A percentile compares a stretch with the other conserved stretches of the same genome.
These are phyloP conservation scores for Eumerus sabulonum DNA, from an alignment of 2,888 invertebrate genomes.

Conservation along the genomic window DNA sequence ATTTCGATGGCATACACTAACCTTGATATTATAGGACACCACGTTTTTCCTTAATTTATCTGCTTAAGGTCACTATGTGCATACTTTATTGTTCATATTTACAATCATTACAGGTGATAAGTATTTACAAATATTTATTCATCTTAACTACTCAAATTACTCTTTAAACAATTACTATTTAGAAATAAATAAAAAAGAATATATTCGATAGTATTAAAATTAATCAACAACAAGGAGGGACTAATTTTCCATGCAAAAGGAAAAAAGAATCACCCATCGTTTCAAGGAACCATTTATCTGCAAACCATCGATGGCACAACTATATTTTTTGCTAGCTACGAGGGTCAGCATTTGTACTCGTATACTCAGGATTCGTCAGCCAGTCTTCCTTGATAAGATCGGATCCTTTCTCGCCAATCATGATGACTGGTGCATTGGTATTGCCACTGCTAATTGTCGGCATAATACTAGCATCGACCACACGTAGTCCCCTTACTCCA, in stretches of 20 bases:
- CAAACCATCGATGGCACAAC: constrained; percentile 40
- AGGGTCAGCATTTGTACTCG: constrained; percentile 62
- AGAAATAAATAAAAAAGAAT: constrained; percentile 40
- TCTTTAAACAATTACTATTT: too few species aligned
- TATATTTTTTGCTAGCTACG: constrained; percentile 29
- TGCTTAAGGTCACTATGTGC: too few species aligned
- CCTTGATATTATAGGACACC: too few species aligned
- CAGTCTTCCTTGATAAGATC: constrained; percentile 93
- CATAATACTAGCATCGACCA: constrained; percentile 94
- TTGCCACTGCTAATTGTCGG: constrained; percentile 93
- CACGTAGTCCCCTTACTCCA: constrained; percentile 88
- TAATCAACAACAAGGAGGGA: constrained; percentile 54
- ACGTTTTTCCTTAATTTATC: too few species aligned
- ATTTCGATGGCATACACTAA: too few species aligned
- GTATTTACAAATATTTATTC: too few species aligned
- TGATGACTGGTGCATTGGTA: constrained; percentile 94
- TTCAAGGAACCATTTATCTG: constrained; percentile 42
- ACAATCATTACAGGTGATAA: too few species aligned
- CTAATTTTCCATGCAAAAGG: constrained; percentile 44
- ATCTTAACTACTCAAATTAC: too few species aligned
- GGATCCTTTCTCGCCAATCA: constrained; percentile 94
- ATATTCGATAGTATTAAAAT: constrained; percentile 34
- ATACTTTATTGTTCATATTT: too few species aligned
- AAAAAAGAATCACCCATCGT: constrained; percentile 26
- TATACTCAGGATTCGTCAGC: constrained; percentile 80